These are phyloP conservation scores for Neogobius melanostomus DNA, from an alignment of 2,113 vertebrate species.

Conservation along the genomic window DNA sequence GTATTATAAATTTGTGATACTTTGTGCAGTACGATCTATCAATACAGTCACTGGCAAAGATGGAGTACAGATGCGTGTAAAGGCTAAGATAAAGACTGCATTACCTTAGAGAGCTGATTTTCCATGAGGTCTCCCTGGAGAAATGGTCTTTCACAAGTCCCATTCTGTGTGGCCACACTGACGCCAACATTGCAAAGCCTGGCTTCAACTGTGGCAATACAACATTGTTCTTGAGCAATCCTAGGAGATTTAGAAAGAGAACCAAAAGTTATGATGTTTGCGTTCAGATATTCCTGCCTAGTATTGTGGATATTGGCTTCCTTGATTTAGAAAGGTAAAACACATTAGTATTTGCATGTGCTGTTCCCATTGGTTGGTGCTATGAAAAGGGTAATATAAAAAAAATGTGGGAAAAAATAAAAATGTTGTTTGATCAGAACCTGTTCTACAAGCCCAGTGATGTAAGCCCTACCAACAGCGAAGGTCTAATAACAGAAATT, in stretches of 20 bases:
- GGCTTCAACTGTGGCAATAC: constrained; percentile 1
- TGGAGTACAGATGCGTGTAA: neutral
- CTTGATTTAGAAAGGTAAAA: too few relatives aligned
- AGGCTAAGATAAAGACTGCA: neutral
- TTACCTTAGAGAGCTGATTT: constrained; percentile 54
- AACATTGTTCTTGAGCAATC: constrained; percentile 64
- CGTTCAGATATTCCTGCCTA: too few relatives aligned
- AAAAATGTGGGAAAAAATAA: too few relatives aligned
- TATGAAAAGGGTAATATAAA: too few relatives aligned
- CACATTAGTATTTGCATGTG: too few relatives aligned
- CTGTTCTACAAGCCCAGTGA: too few relatives aligned
- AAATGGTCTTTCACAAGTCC: constrained; percentile 53
- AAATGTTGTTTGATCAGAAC: neutral
- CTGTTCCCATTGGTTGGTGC: too few relatives aligned
- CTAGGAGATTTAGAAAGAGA: constrained; percentile 20
- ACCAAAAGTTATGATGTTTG: neutral
- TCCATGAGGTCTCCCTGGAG: constrained; percentile 44
- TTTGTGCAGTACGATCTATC: too few relatives aligned
- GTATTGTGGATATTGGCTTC: too few relatives aligned
- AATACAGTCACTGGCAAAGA: too few relatives aligned
- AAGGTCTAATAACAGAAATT: neutral
- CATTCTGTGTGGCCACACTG: constrained; percentile 22
- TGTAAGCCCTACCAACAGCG: too few relatives aligned
- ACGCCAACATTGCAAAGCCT: constrained; percentile 50
- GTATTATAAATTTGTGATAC: too few relatives aligned